Conservation (phyloP, 2,888 invertebrate species). For the Ecliptopera silaceata region DNA sequence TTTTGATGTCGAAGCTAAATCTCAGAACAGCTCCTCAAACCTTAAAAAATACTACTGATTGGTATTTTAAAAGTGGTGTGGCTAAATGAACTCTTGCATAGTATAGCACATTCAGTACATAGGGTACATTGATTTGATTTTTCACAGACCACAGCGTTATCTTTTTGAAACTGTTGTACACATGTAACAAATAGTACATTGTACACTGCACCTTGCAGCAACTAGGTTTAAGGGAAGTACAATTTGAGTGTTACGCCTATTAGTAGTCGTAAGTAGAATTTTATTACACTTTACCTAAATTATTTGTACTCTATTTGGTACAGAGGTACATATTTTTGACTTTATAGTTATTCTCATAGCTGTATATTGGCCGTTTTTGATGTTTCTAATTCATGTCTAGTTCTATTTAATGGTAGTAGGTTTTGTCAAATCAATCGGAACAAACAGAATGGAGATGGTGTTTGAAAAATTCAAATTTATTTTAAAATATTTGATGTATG, state of each 20-base stretch:
- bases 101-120: slow-evolving; percentile 6
- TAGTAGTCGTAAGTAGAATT: slow-evolving; percentile 36
- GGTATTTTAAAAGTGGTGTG: not conserved
- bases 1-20: no score
- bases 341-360: slow-evolving; percentile 39
- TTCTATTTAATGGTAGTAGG: slow-evolving; percentile 22
- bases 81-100: slow-evolving; percentile 3
- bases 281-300: slow-evolving; percentile 29
- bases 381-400: slow-evolving; percentile 27
- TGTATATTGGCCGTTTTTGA: slow-evolving; percentile 38
- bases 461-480: no score
- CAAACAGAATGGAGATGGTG: not conserved
- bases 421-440: slow-evolving; percentile 14
- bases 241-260: slow-evolving; percentile 38
- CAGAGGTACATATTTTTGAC: slow-evolving; percentile 44
- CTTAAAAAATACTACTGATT: not conserved
- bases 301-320: slow-evolving; percentile 36
- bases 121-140: slow-evolving; percentile 20
- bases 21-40: not conserved
- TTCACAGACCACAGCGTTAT: slow-evolving; percentile 15
- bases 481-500: no score
- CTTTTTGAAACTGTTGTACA: slow-evolving; percentile 12
- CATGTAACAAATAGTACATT: slow-evolving; percentile 9
- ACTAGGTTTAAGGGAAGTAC: slow-evolving; percentile 38
- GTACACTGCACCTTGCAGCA: slow-evolving; percentile 25